Conservation (phyloP, 2,113 vertebrate species). For the Pomatorhinus ruficollis region DNA sequence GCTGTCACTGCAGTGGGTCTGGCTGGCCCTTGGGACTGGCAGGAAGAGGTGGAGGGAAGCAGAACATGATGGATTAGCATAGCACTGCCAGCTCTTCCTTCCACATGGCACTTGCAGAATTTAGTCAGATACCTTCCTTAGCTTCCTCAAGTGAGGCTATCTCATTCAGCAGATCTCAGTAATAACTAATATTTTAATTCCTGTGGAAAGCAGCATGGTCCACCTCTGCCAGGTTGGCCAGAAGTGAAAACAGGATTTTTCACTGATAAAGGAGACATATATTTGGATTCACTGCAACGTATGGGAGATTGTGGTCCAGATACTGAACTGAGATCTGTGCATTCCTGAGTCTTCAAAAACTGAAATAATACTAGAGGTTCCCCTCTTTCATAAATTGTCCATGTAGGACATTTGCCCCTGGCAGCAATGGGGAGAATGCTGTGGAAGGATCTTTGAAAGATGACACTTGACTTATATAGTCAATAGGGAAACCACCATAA, state of each 20-base stretch:
- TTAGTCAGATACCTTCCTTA: not conserved
- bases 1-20: not conserved
- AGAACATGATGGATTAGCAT: not conserved
- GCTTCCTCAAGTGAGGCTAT: not conserved
- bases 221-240: not conserved
- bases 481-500: not conserved
- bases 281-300: not conserved
- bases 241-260: not conserved
- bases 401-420: not conserved
- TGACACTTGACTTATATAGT: not conserved
- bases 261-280: accelerated
- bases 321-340: not conserved
- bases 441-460: not conserved
- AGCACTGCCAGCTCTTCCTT: not conserved
- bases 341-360: not conserved
- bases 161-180: not conserved
- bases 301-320: not conserved
- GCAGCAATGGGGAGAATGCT: not conserved
- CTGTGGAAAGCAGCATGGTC: not conserved
- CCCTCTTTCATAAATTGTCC: not conserved
- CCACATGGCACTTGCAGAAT: not conserved
- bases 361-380: not conserved
- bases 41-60: not conserved
- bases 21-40: not conserved
- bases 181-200: not conserved